Percentiles rank a stretch among this genome's conserved stretches.
Conservation (phyloP, 2,113 vertebrate species). For the Ameiurus melas region DNA sequence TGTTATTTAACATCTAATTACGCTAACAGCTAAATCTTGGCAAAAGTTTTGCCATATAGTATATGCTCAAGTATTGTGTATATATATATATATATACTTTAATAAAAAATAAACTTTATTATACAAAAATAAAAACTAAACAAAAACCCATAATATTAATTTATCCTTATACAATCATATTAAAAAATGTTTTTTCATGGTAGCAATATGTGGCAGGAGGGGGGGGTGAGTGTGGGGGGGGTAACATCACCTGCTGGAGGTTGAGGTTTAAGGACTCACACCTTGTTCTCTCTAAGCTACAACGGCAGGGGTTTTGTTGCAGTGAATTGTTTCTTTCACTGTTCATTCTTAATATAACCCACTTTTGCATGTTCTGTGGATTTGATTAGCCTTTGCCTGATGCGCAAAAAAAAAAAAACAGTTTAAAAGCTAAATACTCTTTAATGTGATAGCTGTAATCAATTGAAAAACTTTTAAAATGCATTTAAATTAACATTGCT, state of each 20-base stretch:
- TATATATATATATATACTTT: too few species aligned
- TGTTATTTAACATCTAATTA: not conserved
- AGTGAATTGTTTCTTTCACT: not conserved
- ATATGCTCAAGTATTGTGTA: too few species aligned
- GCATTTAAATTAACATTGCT: too few species aligned
- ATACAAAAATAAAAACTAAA: too few species aligned
- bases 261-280: slow-evolving; percentile 20
- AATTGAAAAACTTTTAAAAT: not conserved
- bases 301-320: not conserved
- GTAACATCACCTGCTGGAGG: not conserved
- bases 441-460: not conserved
- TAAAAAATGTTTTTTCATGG: too few species aligned
- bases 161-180: too few species aligned
- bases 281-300: not conserved
- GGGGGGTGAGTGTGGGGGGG: too few species aligned
- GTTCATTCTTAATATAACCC: not conserved
- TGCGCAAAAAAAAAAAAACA: not conserved
- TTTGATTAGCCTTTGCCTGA: not conserved
- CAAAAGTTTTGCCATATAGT: too few species aligned
- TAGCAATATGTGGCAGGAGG: too few species aligned
- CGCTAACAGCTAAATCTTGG: not conserved
- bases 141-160: too few species aligned
- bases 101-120: too few species aligned
- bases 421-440: not conserved
- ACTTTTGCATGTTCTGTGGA: not conserved